These are phyloP conservation scores for Heliconius sara DNA, from an alignment of 2,888 invertebrate genomes.

Conservation along the genomic window DNA sequence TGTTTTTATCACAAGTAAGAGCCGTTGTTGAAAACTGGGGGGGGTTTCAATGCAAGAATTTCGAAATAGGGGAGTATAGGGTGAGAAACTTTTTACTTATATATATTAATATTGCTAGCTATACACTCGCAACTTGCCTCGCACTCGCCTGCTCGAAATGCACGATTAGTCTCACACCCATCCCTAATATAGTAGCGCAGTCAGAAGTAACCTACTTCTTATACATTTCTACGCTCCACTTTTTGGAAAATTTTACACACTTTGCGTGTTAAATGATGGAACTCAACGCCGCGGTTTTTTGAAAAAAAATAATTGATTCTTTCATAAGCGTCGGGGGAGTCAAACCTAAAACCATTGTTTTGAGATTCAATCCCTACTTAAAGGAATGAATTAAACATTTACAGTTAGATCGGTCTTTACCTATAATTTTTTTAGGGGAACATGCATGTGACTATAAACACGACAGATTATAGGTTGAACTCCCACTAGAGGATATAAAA, in stretches of 20 bases:
- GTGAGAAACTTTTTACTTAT: not conserved
- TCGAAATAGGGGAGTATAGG: not conserved
- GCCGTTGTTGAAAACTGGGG: slow-evolving; percentile 29
- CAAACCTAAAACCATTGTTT: no score
- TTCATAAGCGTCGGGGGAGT: no score
- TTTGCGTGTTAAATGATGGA: not conserved
- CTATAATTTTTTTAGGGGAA: not conserved
- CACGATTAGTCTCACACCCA: not conserved
- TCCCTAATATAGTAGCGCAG: not conserved
- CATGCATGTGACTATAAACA: no score
- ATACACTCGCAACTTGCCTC: no score
- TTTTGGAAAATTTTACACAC: not conserved
- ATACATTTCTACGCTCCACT: not conserved
- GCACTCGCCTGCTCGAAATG: no score
- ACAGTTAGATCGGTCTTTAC: no score
- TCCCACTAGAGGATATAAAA: not conserved
- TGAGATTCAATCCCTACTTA: no score
- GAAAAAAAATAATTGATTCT: not conserved
- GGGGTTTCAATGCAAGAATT: slow-evolving; percentile 24
- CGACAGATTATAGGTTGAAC: not conserved
- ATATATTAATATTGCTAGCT: not conserved
- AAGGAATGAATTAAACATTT: no score
- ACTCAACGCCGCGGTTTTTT: not conserved
- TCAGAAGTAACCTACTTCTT: no score
- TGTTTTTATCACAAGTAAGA: slow-evolving; percentile 39